phyloP scores from a whole-genome alignment of 2,888 invertebrate species.

The Hydroisotoma schaefferi region DNA sequence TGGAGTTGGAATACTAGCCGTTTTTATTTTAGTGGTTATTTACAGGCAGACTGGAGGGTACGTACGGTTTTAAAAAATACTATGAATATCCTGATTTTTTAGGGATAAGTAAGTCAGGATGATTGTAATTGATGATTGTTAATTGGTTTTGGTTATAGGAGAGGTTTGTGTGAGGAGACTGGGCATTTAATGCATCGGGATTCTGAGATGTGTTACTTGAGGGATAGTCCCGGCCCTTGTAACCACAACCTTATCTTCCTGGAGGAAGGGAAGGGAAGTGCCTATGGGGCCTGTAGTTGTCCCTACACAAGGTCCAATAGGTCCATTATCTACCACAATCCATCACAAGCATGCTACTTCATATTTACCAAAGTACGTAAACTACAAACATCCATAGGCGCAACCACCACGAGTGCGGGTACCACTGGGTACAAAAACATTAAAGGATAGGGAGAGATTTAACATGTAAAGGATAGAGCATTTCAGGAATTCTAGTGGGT shows the following conservation, averaged over 20 bases:
- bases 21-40: slow-evolving; percentile 23
- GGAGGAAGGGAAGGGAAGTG: slow-evolving; percentile 13
- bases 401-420: too few species aligned
- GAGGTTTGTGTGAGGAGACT: slow-evolving; percentile 18
- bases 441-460: too few species aligned
- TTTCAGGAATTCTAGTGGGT: too few species aligned
- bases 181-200: slow-evolving; percentile 14
- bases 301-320: slow-evolving; percentile 21
- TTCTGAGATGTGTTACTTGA: slow-evolving; percentile 17
- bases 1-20: slow-evolving; percentile 22
- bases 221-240: slow-evolving; percentile 27
- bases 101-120: too few species aligned
- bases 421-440: too few species aligned
- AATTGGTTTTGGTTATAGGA: too few species aligned
- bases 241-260: slow-evolving; percentile 14
- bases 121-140: too few species aligned
- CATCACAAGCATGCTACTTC: slow-evolving; percentile 20
- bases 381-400: too few species aligned
- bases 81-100: too few species aligned
- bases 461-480: too few species aligned
- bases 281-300: slow-evolving; percentile 28
- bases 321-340: slow-evolving; percentile 18
- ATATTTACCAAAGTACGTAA: slow-evolving; percentile 32
- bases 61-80: too few species aligned
- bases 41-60: slow-evolving; percentile 20